Percentiles rank a stretch among this genome's conserved stretches.
phyloP scores from a whole-genome alignment of 1,140 invertebrate species.

The Drosophila jambulina region DNA sequence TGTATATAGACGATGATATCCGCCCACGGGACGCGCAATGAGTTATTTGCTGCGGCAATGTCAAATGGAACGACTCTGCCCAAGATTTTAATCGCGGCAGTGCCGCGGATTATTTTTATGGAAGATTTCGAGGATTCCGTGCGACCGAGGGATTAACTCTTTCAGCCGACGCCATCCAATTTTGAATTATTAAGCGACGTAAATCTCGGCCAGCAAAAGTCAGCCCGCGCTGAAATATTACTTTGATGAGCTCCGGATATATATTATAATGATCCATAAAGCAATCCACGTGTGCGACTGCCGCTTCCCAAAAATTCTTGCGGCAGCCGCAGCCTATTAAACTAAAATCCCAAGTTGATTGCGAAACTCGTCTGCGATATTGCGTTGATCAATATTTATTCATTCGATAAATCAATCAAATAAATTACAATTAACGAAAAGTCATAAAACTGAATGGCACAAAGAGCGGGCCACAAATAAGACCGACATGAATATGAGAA shows the following conservation, averaged over 20 bases:
- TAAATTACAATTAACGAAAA: constrained; percentile 82
- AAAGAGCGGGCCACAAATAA: constrained; percentile 34
- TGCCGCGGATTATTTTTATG: constrained; percentile 71
- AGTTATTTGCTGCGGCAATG: constrained; percentile 34
- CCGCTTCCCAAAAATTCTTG: constrained; percentile 28
- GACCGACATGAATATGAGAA: constrained; percentile 33
- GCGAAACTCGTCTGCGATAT: constrained; percentile 64
- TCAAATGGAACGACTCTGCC: constrained; percentile 57
- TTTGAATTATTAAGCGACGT: constrained; percentile 64
- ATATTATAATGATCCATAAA: constrained; percentile 39
- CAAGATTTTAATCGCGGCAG: constrained; percentile 60
- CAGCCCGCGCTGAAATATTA: constrained; percentile 66
- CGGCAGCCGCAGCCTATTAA: constrained; percentile 24
- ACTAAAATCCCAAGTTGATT: constrained; percentile 57
- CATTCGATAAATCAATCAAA: constrained; percentile 80
- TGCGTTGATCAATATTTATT: constrained; percentile 68
- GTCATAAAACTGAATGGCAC: constrained; percentile 69
- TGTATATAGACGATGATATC: constrained; percentile 8
- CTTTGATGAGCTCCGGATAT: constrained; percentile 33
- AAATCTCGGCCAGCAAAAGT: constrained; percentile 58
- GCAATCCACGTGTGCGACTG: constrained; percentile 29
- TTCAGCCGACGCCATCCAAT: constrained; percentile 45
- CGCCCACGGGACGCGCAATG: constrained; percentile 29
- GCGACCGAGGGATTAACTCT: constrained; percentile 66
- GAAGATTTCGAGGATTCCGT: constrained; percentile 62